Base-by-base conservation (phyloP, 2,113 vertebrate genomes). In the Sterrhoptilus dennistouni region DNA sequence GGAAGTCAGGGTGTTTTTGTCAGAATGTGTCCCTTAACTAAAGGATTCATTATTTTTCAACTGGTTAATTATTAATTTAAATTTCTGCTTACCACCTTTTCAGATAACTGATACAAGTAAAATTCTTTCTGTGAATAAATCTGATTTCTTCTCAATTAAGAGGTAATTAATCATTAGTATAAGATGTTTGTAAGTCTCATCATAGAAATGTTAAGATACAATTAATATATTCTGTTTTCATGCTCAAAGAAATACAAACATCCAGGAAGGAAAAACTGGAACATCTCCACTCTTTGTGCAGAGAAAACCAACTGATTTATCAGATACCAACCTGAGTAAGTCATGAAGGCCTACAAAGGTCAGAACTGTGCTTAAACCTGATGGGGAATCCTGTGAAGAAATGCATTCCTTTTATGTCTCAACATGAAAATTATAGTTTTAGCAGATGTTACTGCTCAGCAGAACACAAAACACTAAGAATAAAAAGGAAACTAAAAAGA, bases 191-290 rank as follows among this genome's bases (percentile, higher is more conserved):
- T 50, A 65, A 70, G 20, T 52, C 12, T 85, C 2, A 1, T 75
- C 36, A 83, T 36, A 38, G 33, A 92, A 20, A n/a, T 83, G 53
- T 29, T 56, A 57, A 60, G 12, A 49, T 61, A 29, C 4, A 86
- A 36, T 47, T 77, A 61, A 89, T 12, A 27, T 88, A 72, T 94
- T 93, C 61, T 93, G 12, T 93, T 91, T 93, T 80, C 56, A 44
- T 87, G 70, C 25, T 63, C 59, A 38, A 79, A 98, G 98, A 96
- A 97, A 95, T 40, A 83, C 89, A 89, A 93, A 83, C 28, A 77
- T 40, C 22, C 95, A 93, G 42, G 68, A 87, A 68, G 52, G 56
- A 84, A 96, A 94, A 83, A 87, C 50, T n/a, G 89, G 74, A 90
- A 92, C 33, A 17, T 17, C n/a, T 72, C 93, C 95, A 9, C 22